Evolutionary conservation across 2,888 invertebrate genomes (phyloP), one percentile per base, ranked within the genome.

Genomic region (Archips xylosteana): DNA sequence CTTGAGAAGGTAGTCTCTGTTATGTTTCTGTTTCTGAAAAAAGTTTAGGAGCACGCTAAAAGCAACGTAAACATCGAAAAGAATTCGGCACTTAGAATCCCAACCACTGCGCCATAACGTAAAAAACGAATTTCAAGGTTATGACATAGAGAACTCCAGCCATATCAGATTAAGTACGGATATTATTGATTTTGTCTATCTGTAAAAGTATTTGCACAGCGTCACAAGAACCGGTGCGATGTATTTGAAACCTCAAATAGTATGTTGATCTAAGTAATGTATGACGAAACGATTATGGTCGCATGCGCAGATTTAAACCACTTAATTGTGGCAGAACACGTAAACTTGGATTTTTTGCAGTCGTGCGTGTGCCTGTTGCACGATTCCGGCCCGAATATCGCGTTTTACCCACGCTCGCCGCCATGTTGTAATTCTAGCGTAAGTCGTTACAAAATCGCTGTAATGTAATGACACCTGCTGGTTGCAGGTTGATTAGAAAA

Each of bases 261-360:
- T 51, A 47, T 70, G 65, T 74, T 70, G 70, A 70, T 74, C 70
- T 70, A 70, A 63, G 64, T 69, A 76, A 73, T 75, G 67, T 74
- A 83, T 90, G 89, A 89, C 89, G 88, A 91, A 90, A 87, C 83
- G 85, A 89, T 90, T 89, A 87, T 82, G 82, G 82, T 82, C 83
- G 82, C 83, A 81, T 80, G 82, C 82, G 78, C 82, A 83, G 73
- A 77, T 77, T 78, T 78, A 75, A 75, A 81, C 83, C 79, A 67
- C 57, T 72, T 89, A 86, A 90, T 88, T 87, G 86, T 85, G 78
- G 71, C 77, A 79, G 80, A 84, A 83, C 89, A 89, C 85, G 87
- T 86, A 86, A 88, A 85, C 79, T 76, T 78, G 77, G 76, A 67
- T 78, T 75, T 76, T 78, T 82, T 78, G 76, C 79, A 75, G 75